Percentiles rank a stretch among this genome's conserved stretches.
Conservation (phyloP, 2,113 vertebrate species). For the Oryzias melastigma region DNA sequence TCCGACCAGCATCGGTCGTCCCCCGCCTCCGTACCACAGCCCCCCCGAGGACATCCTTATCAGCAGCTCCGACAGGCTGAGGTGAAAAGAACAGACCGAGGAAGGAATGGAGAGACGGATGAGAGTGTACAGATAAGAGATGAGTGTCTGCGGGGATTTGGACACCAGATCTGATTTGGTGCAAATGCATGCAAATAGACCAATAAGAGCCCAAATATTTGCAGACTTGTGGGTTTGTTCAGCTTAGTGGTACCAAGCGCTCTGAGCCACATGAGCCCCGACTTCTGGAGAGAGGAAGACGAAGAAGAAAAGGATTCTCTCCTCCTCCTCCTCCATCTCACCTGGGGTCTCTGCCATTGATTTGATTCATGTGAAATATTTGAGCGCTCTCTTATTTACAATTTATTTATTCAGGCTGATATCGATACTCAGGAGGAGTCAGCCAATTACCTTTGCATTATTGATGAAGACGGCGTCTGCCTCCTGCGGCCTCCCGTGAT, state of each 20-base stretch:
- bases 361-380: neutral
- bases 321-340: neutral
- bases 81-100: no score
- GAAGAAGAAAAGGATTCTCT: neutral
- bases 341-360: neutral
- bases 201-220: neutral
- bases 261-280: no score
- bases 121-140: neutral
- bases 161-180: no score
- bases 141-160: neutral
- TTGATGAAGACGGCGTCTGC: constrained; percentile 11
- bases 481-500: constrained; percentile 15
- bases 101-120: neutral
- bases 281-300: no score
- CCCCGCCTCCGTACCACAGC: no score
- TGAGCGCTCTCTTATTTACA: neutral
- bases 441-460: constrained; percentile 2
- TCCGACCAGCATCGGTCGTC: no score
- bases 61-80: no score
- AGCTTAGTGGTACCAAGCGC: neutral
- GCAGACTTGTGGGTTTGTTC: neutral
- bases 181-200: neutral
- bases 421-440: neutral
- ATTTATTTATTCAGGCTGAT: neutral
- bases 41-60: no score